Base-by-base conservation (phyloP, 1,140 invertebrate genomes). In the Pseudoatta argentina region DNA sequence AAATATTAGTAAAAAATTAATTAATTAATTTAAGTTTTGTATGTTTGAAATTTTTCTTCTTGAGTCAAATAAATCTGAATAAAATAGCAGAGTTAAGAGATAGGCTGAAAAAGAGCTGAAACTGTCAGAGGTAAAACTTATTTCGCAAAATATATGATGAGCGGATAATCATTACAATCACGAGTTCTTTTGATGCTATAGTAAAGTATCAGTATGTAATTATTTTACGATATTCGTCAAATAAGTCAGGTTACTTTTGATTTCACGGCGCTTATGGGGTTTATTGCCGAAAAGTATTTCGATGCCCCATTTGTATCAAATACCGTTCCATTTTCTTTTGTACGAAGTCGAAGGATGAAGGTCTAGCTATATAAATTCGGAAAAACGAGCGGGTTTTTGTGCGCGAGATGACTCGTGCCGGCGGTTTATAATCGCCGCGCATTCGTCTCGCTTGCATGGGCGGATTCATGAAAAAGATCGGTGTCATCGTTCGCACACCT, bases 401-500 rank as follows among this genome's bases (percentile, higher is more conserved):
- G 12, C 18, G 30, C n/a, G 6, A 39, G 55, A 86, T 88, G 88
- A 89, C 86, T 89, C 82, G 81, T 86, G 77, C 39, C n/a, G 67
- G n/a, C 71, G 18, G 51, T 88, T 89, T 82, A 44, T 44, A 86
- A 88, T 88, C 87, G 87, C 72, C 76, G 82, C 53, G 53, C 69
- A 88, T 89, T 89, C 87, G 88, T 89, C 57, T 30, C 82, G 76
- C 53, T 10, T 63, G 12, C 12, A 78, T 63, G 76, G 87, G 69
- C 87, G 88, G 81, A 71, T 89, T 86, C 87, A 72, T 88, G n/a
- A 88, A 86, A 89, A 89, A 77, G 39, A 39, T 77, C 76, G 63
- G 16, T 48, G 82, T 89, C 88, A 88, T 88, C 81, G 61, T 39
- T n/a, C 30, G 39, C 24, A 6, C 39, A 39, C 8, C n/a, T 61